Percentiles rank a stretch among this genome's conserved stretches.
Conservation (phyloP, 53 echinoderm and acorn worm species). For the Apostichopus leukothele region DNA sequence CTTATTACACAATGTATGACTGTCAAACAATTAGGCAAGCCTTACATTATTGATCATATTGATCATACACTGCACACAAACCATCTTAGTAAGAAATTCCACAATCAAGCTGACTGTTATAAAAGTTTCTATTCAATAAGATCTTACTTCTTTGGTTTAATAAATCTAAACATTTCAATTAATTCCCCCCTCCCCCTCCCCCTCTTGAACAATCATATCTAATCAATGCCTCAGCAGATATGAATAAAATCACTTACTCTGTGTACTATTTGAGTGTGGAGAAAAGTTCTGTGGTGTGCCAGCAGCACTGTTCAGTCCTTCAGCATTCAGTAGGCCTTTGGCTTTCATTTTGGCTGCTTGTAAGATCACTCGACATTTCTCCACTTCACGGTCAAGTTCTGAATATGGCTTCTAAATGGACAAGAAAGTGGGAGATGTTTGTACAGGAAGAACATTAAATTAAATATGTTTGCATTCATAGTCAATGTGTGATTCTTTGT, state of each 20-base stretch:
- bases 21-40: too few relatives aligned
- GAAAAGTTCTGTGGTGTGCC: constrained; percentile 84
- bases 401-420: constrained; percentile 81
- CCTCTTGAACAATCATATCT: neutral
- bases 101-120: too few relatives aligned
- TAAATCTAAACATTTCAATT: neutral
- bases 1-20: too few relatives aligned
- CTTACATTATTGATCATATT: too few relatives aligned
- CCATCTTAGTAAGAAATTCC: too few relatives aligned
- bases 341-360: constrained; percentile 90
- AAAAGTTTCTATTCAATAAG: too few relatives aligned
- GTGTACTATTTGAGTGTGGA: constrained; percentile 80
- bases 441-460: too few relatives aligned
- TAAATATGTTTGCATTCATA: too few relatives aligned
- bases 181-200: neutral
- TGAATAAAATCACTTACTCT: neutral
- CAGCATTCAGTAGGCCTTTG: constrained; percentile 65
- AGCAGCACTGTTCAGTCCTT: constrained; percentile 61
- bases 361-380: constrained; percentile 73
- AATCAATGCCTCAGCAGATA: neutral
- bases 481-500: too few relatives aligned
- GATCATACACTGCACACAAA: too few relatives aligned
- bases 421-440: neutral
- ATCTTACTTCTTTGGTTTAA: too few relatives aligned
- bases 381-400: constrained; percentile 86